Evolutionary conservation across 1,140 invertebrate genomes (phyloP).

Genomic region (Trigoniulus corallinus): DNA sequence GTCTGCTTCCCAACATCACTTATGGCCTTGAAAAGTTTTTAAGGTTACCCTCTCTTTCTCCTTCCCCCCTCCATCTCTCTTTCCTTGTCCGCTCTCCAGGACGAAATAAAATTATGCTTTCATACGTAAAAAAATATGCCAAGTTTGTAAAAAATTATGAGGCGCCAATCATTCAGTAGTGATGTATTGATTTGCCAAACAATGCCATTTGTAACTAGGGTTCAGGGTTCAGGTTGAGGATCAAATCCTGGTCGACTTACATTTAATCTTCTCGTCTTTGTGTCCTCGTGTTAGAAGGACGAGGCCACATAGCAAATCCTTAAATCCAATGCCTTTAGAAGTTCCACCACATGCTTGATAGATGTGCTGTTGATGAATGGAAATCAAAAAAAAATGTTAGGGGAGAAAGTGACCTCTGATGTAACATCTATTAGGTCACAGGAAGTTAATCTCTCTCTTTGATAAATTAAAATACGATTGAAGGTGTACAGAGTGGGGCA

Average conservation of each 20-base stretch:
- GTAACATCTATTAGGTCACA: neutral
- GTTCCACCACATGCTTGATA: slow-evolving; percentile 65
- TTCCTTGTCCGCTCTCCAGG: too few relatives aligned
- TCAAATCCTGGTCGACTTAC: too few relatives aligned
- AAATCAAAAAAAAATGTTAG: slow-evolving; percentile 2
- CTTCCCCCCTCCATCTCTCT: too few relatives aligned
- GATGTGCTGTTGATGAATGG: slow-evolving; percentile 44
- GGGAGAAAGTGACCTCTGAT: neutral
- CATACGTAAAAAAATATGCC: too few relatives aligned
- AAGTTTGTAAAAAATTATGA: too few relatives aligned
- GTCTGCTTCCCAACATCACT: too few relatives aligned
- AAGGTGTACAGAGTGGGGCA: neutral
- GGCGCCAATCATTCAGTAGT: too few relatives aligned
- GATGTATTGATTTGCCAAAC: too few relatives aligned
- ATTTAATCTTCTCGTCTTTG: slow-evolving; percentile 64
- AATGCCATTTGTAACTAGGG: neutral
- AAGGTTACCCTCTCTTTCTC: too few relatives aligned
- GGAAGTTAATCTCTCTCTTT: neutral
- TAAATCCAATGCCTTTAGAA: slow-evolving; percentile 57
- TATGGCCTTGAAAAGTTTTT: too few relatives aligned
- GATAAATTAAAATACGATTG: too few relatives aligned
- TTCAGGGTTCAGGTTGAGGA: neutral
- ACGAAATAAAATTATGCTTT: too few relatives aligned
- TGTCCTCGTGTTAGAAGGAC: slow-evolving; percentile 66
- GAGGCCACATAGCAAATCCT: slow-evolving; percentile 62